Conservation (phyloP, 2,797 vertebrate genomes). For the Karalla daura region DNA sequence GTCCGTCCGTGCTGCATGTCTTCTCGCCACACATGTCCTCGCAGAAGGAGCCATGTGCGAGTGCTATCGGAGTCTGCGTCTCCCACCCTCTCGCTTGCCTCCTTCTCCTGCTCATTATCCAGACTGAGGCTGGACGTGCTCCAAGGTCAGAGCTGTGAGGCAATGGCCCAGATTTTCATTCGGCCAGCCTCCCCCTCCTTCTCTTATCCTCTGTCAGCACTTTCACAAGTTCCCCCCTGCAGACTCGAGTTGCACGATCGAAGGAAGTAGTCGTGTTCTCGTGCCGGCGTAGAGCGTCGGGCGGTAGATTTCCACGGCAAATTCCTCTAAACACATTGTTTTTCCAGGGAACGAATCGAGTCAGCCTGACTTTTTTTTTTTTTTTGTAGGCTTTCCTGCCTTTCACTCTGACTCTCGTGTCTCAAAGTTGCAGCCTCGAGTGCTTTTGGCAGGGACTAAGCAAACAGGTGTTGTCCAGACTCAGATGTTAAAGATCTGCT, state of each 20-base stretch:
- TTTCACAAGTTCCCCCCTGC: constrained; percentile 64
- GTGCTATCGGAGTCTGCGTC: constrained; percentile 7
- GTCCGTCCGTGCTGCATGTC: not conserved
- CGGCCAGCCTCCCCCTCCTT: constrained; percentile 49
- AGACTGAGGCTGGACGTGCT: constrained; percentile 57
- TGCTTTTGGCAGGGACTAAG: constrained; percentile 10
- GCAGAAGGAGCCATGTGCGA: not conserved
- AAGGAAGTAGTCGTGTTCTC: constrained; percentile 34
- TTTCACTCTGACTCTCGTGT: no score
- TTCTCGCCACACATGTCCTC: not conserved
- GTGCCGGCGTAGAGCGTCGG: constrained; percentile 20
- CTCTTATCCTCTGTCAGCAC: constrained; percentile 69
- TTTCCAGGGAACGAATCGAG: not conserved
- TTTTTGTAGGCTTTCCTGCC: not conserved
- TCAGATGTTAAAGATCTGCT: not conserved
- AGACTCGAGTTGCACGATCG: constrained; percentile 46
- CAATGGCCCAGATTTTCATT: constrained; percentile 66
- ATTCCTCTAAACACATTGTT: not conserved
- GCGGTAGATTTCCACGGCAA: not conserved
- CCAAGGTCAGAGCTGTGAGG: constrained; percentile 72
- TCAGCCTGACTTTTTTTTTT: not conserved
- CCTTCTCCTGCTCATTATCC: constrained; percentile 62
- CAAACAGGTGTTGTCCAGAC: not conserved
- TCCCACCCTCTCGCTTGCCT: constrained; percentile 19
- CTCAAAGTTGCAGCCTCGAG: not conserved